Conservation (phyloP, 2,113 vertebrate species). For the Paradoxurus hermaphroditus region DNA sequence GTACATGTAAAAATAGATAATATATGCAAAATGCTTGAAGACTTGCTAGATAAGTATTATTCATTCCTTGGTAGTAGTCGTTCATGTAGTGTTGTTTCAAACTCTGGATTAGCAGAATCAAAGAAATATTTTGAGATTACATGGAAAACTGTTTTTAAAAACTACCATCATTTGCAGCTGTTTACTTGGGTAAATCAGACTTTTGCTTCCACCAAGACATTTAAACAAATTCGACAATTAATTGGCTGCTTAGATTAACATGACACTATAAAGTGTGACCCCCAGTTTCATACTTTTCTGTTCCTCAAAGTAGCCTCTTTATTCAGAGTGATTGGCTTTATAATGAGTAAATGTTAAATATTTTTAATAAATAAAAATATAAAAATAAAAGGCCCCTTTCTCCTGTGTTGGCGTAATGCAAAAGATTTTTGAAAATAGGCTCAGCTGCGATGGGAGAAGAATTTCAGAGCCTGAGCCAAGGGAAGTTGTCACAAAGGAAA, state of each 20-base stretch:
- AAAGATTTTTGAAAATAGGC: not conserved
- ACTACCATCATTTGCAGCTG: not conserved
- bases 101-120: not conserved
- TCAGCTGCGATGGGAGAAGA: not conserved
- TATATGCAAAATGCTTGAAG: not conserved
- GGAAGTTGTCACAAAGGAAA: not conserved
- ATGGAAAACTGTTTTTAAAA: not conserved
- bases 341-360: not conserved
- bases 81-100: not conserved
- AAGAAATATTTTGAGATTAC: not conserved
- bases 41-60: not conserved
- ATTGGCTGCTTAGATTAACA: not conserved
- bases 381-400: not conserved
- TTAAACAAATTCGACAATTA: not conserved
- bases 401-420: not conserved
- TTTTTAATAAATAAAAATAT: not conserved
- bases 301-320: not conserved
- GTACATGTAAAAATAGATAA: not conserved
- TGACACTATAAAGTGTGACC: not conserved
- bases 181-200: not conserved
- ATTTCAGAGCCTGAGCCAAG: not conserved
- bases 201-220: not conserved
- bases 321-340: not conserved
- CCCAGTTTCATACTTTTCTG: not conserved
- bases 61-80: fast-evolving